These are phyloP conservation scores for Himalopsyche japonica DNA, from an alignment of 2,888 invertebrate genomes.

Conservation along the genomic window DNA sequence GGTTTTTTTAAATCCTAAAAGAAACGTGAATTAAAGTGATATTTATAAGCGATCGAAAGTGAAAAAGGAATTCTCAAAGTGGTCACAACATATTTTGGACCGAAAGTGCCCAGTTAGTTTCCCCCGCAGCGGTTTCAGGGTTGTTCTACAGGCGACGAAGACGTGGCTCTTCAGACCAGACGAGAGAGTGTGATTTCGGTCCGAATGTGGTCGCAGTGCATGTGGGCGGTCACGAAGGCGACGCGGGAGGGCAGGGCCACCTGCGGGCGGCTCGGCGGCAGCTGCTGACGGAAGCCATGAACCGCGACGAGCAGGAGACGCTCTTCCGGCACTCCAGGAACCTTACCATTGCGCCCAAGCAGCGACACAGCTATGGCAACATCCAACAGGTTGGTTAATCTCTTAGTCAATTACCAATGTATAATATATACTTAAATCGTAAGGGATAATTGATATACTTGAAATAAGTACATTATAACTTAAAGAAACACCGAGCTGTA, in stretches of 20 bases:
- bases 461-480: no score
- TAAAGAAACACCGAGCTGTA: no score
- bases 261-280: background rate
- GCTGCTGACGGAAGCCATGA: conserved; percentile 50
- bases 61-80: no score
- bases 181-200: background rate
- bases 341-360: conserved; percentile 52
- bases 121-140: background rate
- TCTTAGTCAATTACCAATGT: no score
- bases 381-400: conserved; percentile 44
- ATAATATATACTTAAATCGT: no score
- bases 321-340: conserved; percentile 65
- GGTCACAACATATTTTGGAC: background rate
- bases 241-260: background rate
- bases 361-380: conserved; percentile 44
- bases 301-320: conserved; percentile 66
- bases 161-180: background rate
- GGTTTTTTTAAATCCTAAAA: no score
- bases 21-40: no score
- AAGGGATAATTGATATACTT: no score
- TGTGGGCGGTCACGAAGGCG: background rate
- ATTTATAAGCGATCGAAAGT: no score
- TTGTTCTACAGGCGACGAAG: background rate
- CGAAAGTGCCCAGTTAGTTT: background rate
- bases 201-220: background rate